Evolutionary conservation across 37 sponge, comb jelly and placozoan genomes (phyloP).

Genomic region (Eunapius fragilis): DNA sequence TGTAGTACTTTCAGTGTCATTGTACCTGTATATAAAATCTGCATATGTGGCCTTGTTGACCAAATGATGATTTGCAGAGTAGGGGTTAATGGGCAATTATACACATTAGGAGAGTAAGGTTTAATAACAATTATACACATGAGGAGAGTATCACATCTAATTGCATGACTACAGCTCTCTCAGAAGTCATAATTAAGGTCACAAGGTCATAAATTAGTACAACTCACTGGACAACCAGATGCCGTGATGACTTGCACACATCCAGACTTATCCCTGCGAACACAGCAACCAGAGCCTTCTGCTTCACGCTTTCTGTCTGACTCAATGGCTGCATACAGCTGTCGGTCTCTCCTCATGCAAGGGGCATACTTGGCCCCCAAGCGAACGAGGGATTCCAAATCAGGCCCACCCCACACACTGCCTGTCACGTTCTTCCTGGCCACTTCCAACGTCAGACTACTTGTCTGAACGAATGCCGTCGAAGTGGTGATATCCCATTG

Average conservation of each 20-base stretch:
- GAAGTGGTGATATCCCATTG: conserved; percentile 51
- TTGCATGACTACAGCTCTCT: no score
- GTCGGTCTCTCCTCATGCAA: conserved; percentile 79
- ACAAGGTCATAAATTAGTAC: background rate
- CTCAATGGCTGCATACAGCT: conserved; percentile 61
- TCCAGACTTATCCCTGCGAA: conserved; percentile 68
- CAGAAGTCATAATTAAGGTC: no score
- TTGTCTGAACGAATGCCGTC: conserved; percentile 28
- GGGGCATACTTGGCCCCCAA: conserved; percentile 91
- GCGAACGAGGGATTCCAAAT: conserved; percentile 66
- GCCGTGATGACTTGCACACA: conserved; percentile 64
- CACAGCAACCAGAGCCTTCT: conserved; percentile 80
- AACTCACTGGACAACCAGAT: background rate
- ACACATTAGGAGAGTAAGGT: no score
- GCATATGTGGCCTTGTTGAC: conserved; percentile 51
- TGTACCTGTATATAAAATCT: conserved; percentile 18
- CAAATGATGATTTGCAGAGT: no score
- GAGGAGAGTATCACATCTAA: no score
- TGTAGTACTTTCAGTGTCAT: background rate
- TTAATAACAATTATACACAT: no score
- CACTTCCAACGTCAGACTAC: conserved; percentile 39
- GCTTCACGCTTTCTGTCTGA: conserved; percentile 57
- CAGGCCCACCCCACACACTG: conserved; percentile 77
- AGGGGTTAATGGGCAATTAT: no score
- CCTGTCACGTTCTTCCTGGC: conserved; percentile 19